Percentiles rank a stretch among this genome's conserved stretches.
phyloP scores from a whole-genome alignment of 1,140 invertebrate species.

The Heliconius nattereri region DNA sequence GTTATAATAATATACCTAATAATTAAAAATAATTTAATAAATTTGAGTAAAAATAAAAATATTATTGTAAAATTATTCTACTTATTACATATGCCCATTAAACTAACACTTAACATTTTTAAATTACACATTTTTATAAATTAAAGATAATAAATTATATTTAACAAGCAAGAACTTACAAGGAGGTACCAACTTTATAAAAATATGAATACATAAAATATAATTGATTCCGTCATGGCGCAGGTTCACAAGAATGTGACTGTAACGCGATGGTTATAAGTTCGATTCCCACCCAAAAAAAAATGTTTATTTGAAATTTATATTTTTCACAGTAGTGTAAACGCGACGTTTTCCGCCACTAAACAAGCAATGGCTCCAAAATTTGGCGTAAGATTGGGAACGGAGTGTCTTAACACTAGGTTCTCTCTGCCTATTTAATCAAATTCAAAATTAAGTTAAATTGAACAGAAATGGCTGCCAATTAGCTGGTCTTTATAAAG shows the following conservation, averaged over 20 bases:
- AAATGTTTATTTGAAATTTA: too few relatives aligned
- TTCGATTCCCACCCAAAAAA: too few relatives aligned
- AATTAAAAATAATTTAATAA: not conserved
- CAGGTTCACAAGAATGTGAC: too few relatives aligned
- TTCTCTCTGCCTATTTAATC: too few relatives aligned
- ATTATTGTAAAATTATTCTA: not conserved
- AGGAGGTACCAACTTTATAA: not conserved
- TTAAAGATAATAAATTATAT: not conserved
- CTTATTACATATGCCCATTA: not conserved
- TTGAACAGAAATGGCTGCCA: not conserved
- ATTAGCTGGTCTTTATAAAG: not conserved
- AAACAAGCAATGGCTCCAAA: too few relatives aligned
- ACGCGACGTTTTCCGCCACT: too few relatives aligned
- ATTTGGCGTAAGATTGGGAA: too few relatives aligned
- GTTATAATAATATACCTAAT: too few relatives aligned
- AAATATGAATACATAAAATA: not conserved
- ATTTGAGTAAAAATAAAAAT: not conserved
- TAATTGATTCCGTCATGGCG: not conserved
- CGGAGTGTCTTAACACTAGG: too few relatives aligned
- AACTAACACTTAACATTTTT: not conserved
- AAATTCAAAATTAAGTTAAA: not conserved
- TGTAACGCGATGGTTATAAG: too few relatives aligned
- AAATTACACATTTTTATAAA: not conserved
- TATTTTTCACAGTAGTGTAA: too few relatives aligned
- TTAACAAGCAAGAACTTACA: not conserved